phyloP scores from a whole-genome alignment of 2,888 invertebrate species.

The Parochlus steinenii region DNA sequence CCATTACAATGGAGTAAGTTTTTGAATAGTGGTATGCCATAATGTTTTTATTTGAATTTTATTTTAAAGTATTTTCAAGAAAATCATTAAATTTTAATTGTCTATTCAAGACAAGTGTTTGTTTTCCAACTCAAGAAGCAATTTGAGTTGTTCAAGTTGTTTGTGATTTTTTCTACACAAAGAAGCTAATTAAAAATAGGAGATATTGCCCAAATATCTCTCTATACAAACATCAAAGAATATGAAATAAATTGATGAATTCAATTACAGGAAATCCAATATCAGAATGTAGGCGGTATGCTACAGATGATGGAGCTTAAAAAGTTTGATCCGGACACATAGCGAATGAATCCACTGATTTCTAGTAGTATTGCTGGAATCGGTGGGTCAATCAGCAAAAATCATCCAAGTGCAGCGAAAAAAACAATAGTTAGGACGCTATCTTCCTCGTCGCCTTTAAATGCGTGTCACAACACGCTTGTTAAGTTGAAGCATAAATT shows the following conservation, averaged over 20 bases:
- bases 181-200: conserved; percentile 1
- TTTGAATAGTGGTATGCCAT: too few relatives aligned
- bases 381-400: neutral
- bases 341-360: too few relatives aligned
- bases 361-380: too few relatives aligned
- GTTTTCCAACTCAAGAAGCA: neutral
- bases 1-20: conserved; percentile 35
- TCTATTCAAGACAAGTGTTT: neutral
- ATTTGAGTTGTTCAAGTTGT: neutral
- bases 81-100: conserved; percentile 1
- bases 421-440: neutral
- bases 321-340: conserved; percentile 11
- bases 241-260: neutral
- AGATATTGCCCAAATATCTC: neutral
- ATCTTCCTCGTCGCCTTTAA: conserved; percentile 6
- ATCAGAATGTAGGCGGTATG: conserved; percentile 10
- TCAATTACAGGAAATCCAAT: conserved; percentile 9
- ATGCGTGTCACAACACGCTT: conserved; percentile 6
- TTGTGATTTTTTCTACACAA: neutral
- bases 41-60: conserved; percentile 1
- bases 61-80: neutral
- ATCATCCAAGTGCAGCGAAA: too few relatives aligned
- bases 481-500: conserved; percentile 1
- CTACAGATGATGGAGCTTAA: conserved; percentile 11
- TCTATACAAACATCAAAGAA: neutral